Evolutionary conservation across 2,888 invertebrate species (phyloP).

Genomic region (Coelogynopora nodosa): DNA sequence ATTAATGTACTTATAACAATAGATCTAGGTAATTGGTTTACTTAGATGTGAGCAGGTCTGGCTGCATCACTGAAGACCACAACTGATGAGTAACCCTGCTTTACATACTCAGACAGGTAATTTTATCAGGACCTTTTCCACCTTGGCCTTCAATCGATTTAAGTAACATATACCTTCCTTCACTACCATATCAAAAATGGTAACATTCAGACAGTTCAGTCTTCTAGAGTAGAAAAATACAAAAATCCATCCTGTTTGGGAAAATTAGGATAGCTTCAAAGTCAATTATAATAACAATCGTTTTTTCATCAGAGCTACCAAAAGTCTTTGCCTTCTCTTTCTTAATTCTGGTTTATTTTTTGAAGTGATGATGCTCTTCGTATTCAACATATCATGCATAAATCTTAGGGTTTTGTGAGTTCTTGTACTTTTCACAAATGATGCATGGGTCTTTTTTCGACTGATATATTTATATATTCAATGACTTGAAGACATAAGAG

Average conservation of each 20-base stretch:
- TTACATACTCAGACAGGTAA: background rate
- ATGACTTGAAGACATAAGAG: background rate
- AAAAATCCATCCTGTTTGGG: background rate
- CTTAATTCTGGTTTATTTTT: background rate
- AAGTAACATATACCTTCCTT: background rate
- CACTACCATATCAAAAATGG: background rate
- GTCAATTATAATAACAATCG: background rate
- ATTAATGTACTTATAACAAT: too few species aligned
- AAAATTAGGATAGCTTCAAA: background rate
- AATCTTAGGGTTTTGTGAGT: background rate
- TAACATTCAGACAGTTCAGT: background rate
- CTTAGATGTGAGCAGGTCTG: too few species aligned
- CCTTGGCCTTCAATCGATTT: background rate
- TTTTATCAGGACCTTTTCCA: background rate
- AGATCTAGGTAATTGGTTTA: too few species aligned
- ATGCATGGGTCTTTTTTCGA: slow-evolving; percentile 16
- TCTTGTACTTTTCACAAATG: background rate
- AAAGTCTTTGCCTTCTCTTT: background rate
- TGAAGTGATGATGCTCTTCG: background rate
- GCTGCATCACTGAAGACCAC: background rate
- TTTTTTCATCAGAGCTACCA: background rate
- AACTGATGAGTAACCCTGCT: background rate
- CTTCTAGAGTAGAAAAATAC: background rate
- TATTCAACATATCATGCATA: background rate
- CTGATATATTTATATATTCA: slow-evolving; percentile 9